Percentiles rank a stretch among this genome's conserved stretches.
Conservation (phyloP, 2,797 vertebrate species). For the Balearica regulorum region DNA sequence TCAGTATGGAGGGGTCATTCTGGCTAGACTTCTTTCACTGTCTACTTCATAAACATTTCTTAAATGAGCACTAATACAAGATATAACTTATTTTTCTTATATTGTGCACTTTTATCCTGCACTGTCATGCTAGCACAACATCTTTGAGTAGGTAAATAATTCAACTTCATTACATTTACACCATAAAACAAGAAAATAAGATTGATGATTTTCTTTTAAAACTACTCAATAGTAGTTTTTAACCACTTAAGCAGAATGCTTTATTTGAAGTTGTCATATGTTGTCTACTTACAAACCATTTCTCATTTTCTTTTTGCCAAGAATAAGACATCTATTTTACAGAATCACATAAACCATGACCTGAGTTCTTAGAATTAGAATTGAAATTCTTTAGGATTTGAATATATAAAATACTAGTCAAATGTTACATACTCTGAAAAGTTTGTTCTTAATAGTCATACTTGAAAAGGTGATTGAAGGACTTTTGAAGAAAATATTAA, state of each 20-base stretch:
- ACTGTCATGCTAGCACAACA: not conserved
- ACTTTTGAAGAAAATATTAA: not conserved
- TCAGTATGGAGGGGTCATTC: not conserved
- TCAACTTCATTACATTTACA: not conserved
- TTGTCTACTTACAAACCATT: not conserved
- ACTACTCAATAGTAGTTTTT: not conserved
- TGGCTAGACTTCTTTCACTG: not conserved
- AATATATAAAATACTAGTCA: not conserved
- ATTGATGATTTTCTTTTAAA: not conserved
- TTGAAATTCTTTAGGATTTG: not conserved
- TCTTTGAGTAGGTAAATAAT: not conserved
- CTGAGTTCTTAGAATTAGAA: not conserved
- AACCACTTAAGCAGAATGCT: not conserved
- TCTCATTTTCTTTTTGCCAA: not conserved
- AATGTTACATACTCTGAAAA: not conserved
- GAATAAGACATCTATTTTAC: not conserved
- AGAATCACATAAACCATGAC: not conserved
- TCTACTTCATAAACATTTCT: not conserved
- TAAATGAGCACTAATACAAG: not conserved
- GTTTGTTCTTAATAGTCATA: not conserved
- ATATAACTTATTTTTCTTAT: not conserved
- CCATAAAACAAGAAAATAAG: not conserved
- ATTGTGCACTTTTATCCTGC: not conserved
- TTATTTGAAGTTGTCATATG: not conserved
- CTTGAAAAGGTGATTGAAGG: not conserved